Conservation (phyloP, 2,888 invertebrate species). For the Zelleria hepariella region DNA sequence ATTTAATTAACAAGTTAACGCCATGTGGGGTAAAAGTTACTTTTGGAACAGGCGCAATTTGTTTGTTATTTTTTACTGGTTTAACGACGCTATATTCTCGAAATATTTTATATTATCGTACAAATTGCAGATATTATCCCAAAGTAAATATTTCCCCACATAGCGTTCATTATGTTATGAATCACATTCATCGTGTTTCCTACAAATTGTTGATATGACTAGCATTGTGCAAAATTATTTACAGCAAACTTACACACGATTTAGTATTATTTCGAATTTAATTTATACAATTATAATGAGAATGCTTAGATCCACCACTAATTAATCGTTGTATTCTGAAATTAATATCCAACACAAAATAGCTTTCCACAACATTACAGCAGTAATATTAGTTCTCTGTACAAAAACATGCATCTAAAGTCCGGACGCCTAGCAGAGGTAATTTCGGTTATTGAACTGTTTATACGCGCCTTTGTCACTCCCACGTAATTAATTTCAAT, state of each 20-base stretch:
- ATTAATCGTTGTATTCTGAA: neutral
- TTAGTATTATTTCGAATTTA: neutral
- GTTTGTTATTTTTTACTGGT: too few species aligned
- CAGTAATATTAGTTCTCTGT: neutral
- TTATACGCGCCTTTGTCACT: too few species aligned
- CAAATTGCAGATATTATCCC: neutral
- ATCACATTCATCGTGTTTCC: constrained; percentile 2
- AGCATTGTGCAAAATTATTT: constrained; percentile 51
- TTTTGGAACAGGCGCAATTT: too few species aligned
- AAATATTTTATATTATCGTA: neutral
- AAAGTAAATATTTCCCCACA: neutral
- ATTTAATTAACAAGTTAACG: neutral
- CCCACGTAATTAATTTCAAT: too few species aligned
- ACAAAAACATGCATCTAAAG: neutral
- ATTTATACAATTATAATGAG: neutral
- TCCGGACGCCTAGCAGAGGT: too few species aligned
- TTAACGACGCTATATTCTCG: too few species aligned
- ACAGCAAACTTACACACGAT: constrained; percentile 25
- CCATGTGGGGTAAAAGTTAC: neutral
- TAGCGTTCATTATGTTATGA: neutral
- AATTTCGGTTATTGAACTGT: too few species aligned
- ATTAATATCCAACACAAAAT: neutral
- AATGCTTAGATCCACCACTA: neutral
- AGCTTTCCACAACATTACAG: neutral
- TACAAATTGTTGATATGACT: constrained; percentile 42